Percentiles rank a stretch among this genome's conserved stretches.
phyloP scores from a whole-genome alignment of 2,797 vertebrate genomes.

The Acanthurus tractus region DNA sequence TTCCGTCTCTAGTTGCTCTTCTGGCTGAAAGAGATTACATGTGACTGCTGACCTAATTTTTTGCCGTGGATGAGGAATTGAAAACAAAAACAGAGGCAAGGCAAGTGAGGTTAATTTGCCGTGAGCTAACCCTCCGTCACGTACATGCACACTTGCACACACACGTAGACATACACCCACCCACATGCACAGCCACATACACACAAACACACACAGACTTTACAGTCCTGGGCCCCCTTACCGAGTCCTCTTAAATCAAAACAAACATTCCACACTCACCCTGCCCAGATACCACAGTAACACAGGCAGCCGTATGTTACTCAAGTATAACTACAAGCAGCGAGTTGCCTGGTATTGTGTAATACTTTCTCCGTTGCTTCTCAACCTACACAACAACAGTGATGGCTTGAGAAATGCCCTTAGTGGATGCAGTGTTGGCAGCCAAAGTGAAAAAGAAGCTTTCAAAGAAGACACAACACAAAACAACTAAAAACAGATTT shows the following conservation, averaged over 20 bases:
- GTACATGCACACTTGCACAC: neutral
- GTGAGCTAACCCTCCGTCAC: slow-evolving; percentile 35
- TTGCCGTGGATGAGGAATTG: slow-evolving; percentile 64
- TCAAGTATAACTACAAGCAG: slow-evolving; percentile 64
- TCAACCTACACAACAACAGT: slow-evolving; percentile 18
- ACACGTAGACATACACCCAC: neutral
- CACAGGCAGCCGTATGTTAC: slow-evolving; percentile 59
- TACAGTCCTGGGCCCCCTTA: slow-evolving; percentile 27
- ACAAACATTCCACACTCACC: slow-evolving; percentile 65
- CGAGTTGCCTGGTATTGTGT: slow-evolving; percentile 67
- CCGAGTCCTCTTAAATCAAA: slow-evolving; percentile 55
- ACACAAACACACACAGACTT: neutral
- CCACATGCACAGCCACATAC: neutral
- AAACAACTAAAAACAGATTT: slow-evolving; percentile 14
- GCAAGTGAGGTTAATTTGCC: slow-evolving; percentile 61
- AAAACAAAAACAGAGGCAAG: slow-evolving; percentile 78
- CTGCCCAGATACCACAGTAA: slow-evolving; percentile 50
- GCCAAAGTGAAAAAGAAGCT: slow-evolving; percentile 20
- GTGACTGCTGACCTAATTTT: slow-evolving; percentile 81
- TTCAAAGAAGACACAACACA: neutral
- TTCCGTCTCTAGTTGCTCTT: slow-evolving; percentile 15
- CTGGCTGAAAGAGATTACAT: slow-evolving; percentile 54
- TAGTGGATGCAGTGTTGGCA: slow-evolving; percentile 1
- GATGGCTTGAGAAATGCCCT: slow-evolving; percentile 4
- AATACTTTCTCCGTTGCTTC: slow-evolving; percentile 44